Percentiles rank a stretch among this genome's conserved stretches.
Evolutionary conservation across 2,888 invertebrate genomes (phyloP).

Genomic region (Heliconius aoede): DNA sequence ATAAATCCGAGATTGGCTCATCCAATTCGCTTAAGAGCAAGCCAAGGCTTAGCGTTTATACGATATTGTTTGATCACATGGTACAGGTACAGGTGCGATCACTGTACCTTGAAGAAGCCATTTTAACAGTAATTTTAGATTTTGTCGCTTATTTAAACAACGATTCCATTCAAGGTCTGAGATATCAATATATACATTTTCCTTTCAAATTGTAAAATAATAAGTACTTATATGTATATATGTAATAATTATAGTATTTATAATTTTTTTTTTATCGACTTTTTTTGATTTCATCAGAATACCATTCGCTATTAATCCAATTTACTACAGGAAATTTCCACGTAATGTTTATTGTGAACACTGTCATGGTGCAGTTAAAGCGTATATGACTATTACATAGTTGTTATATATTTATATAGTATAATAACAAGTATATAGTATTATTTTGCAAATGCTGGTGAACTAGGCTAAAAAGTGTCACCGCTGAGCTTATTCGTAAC

Average conservation of each 20-base stretch:
- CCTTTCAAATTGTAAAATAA: neutral
- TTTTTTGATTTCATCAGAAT: too few relatives aligned
- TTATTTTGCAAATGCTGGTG: too few relatives aligned
- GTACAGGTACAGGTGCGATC: slow-evolving; percentile 49
- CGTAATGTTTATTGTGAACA: neutral
- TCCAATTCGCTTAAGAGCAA: slow-evolving; percentile 24
- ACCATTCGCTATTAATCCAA: too few relatives aligned
- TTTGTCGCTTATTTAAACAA: slow-evolving; percentile 11
- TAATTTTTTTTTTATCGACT: neutral
- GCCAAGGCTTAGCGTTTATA: slow-evolving; percentile 43
- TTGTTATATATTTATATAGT: too few relatives aligned
- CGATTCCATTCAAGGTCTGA: slow-evolving; percentile 1
- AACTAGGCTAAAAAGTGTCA: too few relatives aligned
- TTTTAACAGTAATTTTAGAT: slow-evolving; percentile 36
- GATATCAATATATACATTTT: neutral
- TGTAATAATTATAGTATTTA: neutral
- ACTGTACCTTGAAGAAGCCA: slow-evolving; percentile 47
- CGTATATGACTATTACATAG: too few relatives aligned
- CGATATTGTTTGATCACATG: slow-evolving; percentile 42
- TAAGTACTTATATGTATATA: neutral
- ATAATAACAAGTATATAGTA: too few relatives aligned
- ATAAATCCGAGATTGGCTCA: slow-evolving; percentile 5
- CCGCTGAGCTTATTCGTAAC: too few relatives aligned
- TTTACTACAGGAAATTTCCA: neutral
- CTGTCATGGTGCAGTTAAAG: too few relatives aligned